Conservation (phyloP, 1,140 invertebrate species). For the Drosophila bocqueti region DNA sequence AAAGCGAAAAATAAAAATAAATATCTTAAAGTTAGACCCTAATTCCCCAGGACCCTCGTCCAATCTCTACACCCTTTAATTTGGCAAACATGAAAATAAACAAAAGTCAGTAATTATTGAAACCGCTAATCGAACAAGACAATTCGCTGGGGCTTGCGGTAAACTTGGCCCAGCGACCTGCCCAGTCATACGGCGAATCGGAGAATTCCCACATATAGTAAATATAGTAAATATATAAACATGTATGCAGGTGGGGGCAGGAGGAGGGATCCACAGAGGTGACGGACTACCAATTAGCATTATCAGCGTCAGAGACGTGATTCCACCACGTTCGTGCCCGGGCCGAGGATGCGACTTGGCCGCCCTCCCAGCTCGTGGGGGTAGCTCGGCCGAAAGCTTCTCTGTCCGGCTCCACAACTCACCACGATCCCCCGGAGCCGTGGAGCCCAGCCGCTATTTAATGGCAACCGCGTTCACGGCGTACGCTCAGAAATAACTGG, state of each 20-base stretch:
- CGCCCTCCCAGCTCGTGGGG: not conserved
- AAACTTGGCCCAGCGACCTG: slow-evolving; percentile 43
- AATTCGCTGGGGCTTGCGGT: slow-evolving; percentile 43
- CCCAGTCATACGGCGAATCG: slow-evolving; percentile 35
- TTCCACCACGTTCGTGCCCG: slow-evolving; percentile 32
- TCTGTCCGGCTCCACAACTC: slow-evolving; percentile 36
- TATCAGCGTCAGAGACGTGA: slow-evolving; percentile 43
- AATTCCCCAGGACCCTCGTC: not conserved
- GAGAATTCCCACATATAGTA: slow-evolving; percentile 35
- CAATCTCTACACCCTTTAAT: not conserved
- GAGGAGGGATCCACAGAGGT: slow-evolving; percentile 11
- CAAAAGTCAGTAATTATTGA: slow-evolving; percentile 20
- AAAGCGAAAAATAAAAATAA: not conserved
- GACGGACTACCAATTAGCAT: slow-evolving; percentile 36
- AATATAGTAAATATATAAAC: not conserved
- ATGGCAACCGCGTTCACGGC: slow-evolving; percentile 42
- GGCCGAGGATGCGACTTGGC: slow-evolving; percentile 31
- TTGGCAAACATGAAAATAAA: slow-evolving; percentile 1
- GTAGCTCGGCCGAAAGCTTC: slow-evolving; percentile 27
- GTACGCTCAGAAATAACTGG: slow-evolving; percentile 62
- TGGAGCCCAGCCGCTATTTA: slow-evolving; percentile 57
- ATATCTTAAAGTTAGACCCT: not conserved
- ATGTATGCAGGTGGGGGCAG: not conserved
- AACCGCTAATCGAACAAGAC: slow-evolving; percentile 61
- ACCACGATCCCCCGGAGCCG: slow-evolving; percentile 53